Evolutionary conservation across 2,888 invertebrate genomes (phyloP).

Genomic region (Plemyria rubiginata): DNA sequence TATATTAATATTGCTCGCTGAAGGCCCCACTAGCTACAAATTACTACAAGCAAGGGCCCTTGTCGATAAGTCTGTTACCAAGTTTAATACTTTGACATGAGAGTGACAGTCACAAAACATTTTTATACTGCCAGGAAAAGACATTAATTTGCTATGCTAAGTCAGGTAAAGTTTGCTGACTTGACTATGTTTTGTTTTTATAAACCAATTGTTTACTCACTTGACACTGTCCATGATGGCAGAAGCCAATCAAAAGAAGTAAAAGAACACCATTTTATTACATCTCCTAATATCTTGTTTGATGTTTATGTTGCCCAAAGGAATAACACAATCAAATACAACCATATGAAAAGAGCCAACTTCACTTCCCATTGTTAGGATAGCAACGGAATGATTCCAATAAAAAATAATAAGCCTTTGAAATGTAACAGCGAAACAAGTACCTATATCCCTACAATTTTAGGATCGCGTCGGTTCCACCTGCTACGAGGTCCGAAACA

Average conservation of each 20-base stretch:
- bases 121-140: no score
- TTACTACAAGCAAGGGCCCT: no score
- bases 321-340: conserved; percentile 7
- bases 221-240: no score
- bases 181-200: no score
- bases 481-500: conserved; percentile 41
- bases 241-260: neutral
- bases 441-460: conserved; percentile 12
- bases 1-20: no score
- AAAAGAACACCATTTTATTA: neutral
- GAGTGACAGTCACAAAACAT: no score
- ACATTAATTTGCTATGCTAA: no score
- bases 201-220: no score
- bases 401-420: conserved; percentile 45
- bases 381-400: conserved; percentile 37
- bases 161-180: no score
- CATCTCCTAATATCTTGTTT: neutral
- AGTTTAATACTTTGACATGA: no score
- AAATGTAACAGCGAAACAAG: conserved; percentile 40
- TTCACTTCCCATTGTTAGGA: conserved; percentile 33
- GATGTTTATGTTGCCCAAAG: conserved; percentile 2
- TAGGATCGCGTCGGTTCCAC: conserved; percentile 38
- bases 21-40: no score
- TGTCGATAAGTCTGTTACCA: no score
- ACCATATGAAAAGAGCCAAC: conserved; percentile 21